Conservation (phyloP, 2,797 vertebrate species). For the Brachyrhaphis roseni region DNA sequence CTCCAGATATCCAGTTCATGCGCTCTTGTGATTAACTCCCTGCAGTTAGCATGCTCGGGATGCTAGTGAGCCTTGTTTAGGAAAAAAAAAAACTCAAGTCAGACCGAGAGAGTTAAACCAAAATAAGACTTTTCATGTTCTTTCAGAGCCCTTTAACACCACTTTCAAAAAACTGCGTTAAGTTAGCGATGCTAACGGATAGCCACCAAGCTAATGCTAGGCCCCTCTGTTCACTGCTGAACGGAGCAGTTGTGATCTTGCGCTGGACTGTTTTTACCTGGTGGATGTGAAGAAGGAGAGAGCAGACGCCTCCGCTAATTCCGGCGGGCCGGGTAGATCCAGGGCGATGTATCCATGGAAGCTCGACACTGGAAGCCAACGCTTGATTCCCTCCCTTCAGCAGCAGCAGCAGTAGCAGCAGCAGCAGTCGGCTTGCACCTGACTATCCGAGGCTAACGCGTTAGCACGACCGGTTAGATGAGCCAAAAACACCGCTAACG, state of each 20-base stretch:
- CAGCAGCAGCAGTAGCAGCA: slow-evolving; percentile 22
- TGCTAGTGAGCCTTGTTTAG: neutral
- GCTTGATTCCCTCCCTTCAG: slow-evolving; percentile 38
- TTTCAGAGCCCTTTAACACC: slow-evolving; percentile 9
- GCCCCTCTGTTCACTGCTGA: slow-evolving; percentile 41
- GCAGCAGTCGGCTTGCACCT: slow-evolving; percentile 41
- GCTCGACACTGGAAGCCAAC: slow-evolving; percentile 32
- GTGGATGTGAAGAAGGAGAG: slow-evolving; percentile 21
- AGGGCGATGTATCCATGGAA: slow-evolving; percentile 35
- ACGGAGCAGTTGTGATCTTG: slow-evolving; percentile 15
- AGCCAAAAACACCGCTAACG: slow-evolving; percentile 59
- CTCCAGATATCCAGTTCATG: neutral
- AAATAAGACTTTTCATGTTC: slow-evolving; percentile 18
- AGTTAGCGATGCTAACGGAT: slow-evolving; percentile 57
- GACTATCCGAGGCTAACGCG: slow-evolving; percentile 58
- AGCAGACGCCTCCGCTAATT: slow-evolving; percentile 39
- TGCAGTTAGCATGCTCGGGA: neutral
- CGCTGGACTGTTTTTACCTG: slow-evolving; percentile 62
- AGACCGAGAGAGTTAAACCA: neutral
- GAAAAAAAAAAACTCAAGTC: neutral
- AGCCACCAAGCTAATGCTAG: slow-evolving; percentile 59
- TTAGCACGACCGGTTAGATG: slow-evolving; percentile 65
- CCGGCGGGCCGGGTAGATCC: slow-evolving; percentile 37
- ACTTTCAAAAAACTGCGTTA: slow-evolving; percentile 44
- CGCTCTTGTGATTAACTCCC: neutral